Conservation (phyloP, 2,113 vertebrate genomes). For the Thinocorus orbignyianus region DNA sequence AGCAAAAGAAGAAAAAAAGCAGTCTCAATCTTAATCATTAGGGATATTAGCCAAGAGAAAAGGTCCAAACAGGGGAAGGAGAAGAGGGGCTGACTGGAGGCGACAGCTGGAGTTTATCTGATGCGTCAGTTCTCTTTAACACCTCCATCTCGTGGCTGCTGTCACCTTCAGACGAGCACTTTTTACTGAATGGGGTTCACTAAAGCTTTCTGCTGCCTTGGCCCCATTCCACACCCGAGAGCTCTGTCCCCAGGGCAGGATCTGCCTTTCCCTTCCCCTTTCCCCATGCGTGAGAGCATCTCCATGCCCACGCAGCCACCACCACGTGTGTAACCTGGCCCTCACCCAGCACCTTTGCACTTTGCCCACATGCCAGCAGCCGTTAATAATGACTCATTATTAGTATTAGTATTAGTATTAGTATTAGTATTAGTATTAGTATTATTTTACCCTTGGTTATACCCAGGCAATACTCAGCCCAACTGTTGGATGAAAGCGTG, state of each 20-base stretch:
- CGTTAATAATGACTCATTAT: not conserved
- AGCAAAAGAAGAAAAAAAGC: not conserved
- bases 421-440: no score
- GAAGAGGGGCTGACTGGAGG: slow-evolving; percentile 26
- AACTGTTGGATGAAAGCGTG: not conserved
- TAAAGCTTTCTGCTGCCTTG: not conserved
- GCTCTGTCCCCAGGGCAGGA: not conserved
- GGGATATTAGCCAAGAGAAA: slow-evolving; percentile 25
- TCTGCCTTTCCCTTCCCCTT: not conserved
- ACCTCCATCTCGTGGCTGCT: slow-evolving; percentile 55
- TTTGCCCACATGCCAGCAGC: not conserved
- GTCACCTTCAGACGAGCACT: slow-evolving; percentile 42
- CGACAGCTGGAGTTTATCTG: slow-evolving; percentile 60
- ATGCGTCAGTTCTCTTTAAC: slow-evolving; percentile 55
- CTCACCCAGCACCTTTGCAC: not conserved
- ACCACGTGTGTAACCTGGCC: not conserved
- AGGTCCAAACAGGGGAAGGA: not conserved
- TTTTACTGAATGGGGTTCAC: not conserved
- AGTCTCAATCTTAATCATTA: not conserved
- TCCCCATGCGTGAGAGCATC: fast-evolving
- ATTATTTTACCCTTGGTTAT: not conserved
- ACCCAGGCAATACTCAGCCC: not conserved
- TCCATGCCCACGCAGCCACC: not conserved
- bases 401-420: no score
- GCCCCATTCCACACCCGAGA: not conserved